Base-by-base conservation (phyloP, 2,797 vertebrate genomes). In the Pterois miles region DNA sequence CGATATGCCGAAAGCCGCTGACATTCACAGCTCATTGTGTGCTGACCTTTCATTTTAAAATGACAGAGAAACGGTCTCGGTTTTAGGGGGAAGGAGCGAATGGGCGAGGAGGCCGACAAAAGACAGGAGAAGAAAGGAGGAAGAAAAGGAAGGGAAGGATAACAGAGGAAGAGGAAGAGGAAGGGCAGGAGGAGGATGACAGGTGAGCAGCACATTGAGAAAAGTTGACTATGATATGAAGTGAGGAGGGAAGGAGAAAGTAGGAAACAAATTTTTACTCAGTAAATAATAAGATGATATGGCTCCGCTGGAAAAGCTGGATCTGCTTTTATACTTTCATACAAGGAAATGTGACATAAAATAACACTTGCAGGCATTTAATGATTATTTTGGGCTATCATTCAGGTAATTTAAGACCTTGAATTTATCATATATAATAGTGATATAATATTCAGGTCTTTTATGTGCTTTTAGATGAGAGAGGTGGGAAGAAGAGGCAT, bases 41-140 rank as follows among this genome's bases (percentile, higher is more conserved):
- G 60, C 43, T 38, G 84, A 86, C 81, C 80, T 91, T 90, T 87
- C 2, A 27, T 58, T 78, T 58, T 56, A 23, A 50, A 85, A 74
- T 25, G 50, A 60, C 27, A 10, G 14, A 56, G 14, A 57, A 48
- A 69, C 2, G 8, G 38, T 62, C 23, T 31, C 8, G 52, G 79
- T 48, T 56, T 43, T 43, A 5, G 46, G 31, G 5, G 18, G 31
- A 38, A 73, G n/a, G 57, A 40, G 62, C 8, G n/a, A 66, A 31
- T 25, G 50, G 59, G 68, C 4, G 22, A 59, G 40, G 7, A 65
- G 38, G 16, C 10, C 14, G n/a, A 71, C 6, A 38, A 54, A 36
- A 46, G 20, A 56, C 20, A 23, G n/a, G n/a, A n/a, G n/a, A n/a
- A n/a, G n/a, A n/a, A n/a, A n/a, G n/a, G n/a, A n/a, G n/a, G n/a